Evolutionary conservation across 2,113 vertebrate species (phyloP).

Genomic region (Calidris pygmaea): DNA sequence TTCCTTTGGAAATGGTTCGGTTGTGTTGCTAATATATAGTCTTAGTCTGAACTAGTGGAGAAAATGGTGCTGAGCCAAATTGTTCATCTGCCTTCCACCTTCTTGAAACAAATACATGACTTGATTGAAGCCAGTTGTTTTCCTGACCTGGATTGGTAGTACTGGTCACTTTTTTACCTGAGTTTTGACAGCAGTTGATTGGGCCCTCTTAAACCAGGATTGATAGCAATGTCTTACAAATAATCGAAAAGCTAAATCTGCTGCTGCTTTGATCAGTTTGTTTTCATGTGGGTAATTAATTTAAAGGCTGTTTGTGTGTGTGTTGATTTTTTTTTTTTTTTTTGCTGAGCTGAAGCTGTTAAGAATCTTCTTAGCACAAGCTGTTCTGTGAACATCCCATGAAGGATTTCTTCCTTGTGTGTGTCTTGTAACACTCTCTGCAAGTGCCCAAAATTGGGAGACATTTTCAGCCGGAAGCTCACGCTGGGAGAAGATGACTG

Average conservation of each 20-base stretch:
- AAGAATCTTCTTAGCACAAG: neutral
- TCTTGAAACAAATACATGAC: accelerated
- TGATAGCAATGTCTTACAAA: neutral
- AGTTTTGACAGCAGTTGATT: accelerated
- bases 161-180: neutral
- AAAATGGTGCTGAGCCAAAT: neutral
- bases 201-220: neutral
- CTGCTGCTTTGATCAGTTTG: neutral
- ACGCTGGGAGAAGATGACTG: accelerated
- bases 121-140: neutral
- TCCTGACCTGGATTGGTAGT: neutral
- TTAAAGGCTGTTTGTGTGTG: neutral
- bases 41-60: neutral
- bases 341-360: accelerated
- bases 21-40: neutral
- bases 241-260: neutral
- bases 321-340: too few relatives aligned
- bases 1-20: neutral
- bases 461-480: accelerated
- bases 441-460: accelerated
- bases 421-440: neutral
- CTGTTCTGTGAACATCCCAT: accelerated
- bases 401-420: neutral
- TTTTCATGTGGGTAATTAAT: neutral
- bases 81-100: neutral